Evolutionary conservation across 2,113 vertebrate species (phyloP), one percentile per base, ranked within the genome.

Genomic region (Cyprinus carpio): DNA sequence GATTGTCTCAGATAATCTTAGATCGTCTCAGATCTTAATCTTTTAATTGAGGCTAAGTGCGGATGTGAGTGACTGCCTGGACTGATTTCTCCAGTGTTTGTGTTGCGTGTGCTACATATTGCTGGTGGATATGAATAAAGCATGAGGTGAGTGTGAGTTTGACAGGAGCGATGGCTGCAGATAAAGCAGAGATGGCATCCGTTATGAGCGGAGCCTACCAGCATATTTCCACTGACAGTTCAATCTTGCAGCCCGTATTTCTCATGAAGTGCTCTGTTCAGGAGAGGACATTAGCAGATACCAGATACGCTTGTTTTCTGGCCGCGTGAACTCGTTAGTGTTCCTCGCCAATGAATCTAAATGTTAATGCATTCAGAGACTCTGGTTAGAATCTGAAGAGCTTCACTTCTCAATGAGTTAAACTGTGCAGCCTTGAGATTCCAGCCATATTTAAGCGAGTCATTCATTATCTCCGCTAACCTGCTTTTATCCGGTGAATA

Each of bases 191-290:
- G 72, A 49, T 37, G 29, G 67, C 69, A 83, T 74, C 82, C 5
- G 49, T 60, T 74, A 20, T 83, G 51, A 31, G 34, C 20, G 2
- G 23, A 9, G 29, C 20, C 10, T 31, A 43, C 43, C 29, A 37
- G n/a, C 81, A 43, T 54, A 72, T 74, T 29, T 46, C 46, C 74
- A 46, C 15, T 83, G 81, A 72, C 67, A 83, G 69, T 29, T 74
- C 56, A 64, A 64, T 76, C 82, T 84, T 29, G 31, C 27, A 6
- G 71, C 54, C n/a, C 15, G 27, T 34, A 76, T 71, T 46, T 49
- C 60, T 83, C 58, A 62, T 7, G 23, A 75, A 16, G 40, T 25
- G 71, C 40, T 75, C 20, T 46, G 6, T 16, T 8, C 15, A 46
- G 40, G 23, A 13, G 71, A 74, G 5, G 71, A 43, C 69, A 11